These are phyloP conservation scores for Lates japonicus DNA, from an alignment of 2,797 vertebrate species.

Conservation along the genomic window DNA sequence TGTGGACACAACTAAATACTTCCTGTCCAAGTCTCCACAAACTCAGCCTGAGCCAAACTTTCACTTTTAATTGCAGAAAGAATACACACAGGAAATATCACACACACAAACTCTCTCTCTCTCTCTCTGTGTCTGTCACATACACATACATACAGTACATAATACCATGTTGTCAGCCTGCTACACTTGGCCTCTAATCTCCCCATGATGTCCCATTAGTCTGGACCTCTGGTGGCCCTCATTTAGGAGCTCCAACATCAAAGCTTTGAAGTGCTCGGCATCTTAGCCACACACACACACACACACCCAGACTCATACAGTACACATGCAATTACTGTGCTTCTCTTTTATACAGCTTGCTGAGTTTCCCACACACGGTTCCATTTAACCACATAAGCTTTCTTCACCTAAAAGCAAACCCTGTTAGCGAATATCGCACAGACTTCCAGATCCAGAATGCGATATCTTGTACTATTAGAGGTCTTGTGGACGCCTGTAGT, in stretches of 20 bases:
- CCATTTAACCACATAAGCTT: slow-evolving; percentile 73
- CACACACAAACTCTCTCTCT: slow-evolving; percentile 17
- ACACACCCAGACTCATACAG: slow-evolving; percentile 43
- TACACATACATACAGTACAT: slow-evolving; percentile 48
- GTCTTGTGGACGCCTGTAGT: background rate
- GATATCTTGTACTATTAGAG: slow-evolving; percentile 28
- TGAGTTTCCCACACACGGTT: slow-evolving; percentile 71
- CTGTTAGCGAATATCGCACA: slow-evolving; percentile 45
- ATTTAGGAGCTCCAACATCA: slow-evolving; percentile 88
- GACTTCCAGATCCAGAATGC: slow-evolving; percentile 36
- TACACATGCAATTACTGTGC: slow-evolving; percentile 78
- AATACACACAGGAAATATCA: slow-evolving; percentile 25
- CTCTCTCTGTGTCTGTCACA: slow-evolving; percentile 38
- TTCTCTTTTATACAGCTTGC: slow-evolving; percentile 64
- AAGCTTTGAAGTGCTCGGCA: slow-evolving; percentile 85
- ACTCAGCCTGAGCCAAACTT: slow-evolving; percentile 60
- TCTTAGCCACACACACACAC: slow-evolving; percentile 63
- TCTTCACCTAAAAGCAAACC: slow-evolving; percentile 67
- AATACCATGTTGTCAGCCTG: slow-evolving; percentile 66
- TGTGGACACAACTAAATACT: slow-evolving; percentile 18
- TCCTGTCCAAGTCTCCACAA: slow-evolving; percentile 53
- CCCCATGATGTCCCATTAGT: slow-evolving; percentile 89
- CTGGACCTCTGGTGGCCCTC: slow-evolving; percentile 86
- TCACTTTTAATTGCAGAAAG: slow-evolving; percentile 70
- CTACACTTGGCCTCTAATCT: slow-evolving; percentile 85